A percentile compares a stretch with the other conserved stretches of the same genome.
These are phyloP conservation scores for Incurvaria masculella DNA, from an alignment of 2,888 invertebrate species.

Conservation along the genomic window DNA sequence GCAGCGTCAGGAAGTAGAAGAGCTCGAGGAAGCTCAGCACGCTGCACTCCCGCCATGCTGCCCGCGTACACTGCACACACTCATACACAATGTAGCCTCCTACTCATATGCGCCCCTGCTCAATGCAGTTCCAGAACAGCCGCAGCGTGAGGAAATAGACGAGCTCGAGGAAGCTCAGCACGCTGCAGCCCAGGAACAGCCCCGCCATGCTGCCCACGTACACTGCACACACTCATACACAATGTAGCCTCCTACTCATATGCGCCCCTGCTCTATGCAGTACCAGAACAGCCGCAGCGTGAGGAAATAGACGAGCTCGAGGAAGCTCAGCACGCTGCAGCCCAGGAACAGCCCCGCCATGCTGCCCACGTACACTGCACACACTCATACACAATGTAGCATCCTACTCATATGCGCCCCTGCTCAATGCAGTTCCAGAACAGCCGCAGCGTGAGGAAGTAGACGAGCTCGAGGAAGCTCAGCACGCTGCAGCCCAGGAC, in stretches of 20 bases:
- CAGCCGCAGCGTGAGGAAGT: slow-evolving; percentile 65
- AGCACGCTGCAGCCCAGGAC: slow-evolving; percentile 76
- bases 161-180: slow-evolving; percentile 72
- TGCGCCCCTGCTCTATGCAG: too few species aligned
- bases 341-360: slow-evolving; percentile 77
- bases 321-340: slow-evolving; percentile 71
- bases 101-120: slow-evolving; percentile 62
- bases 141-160: slow-evolving; percentile 67
- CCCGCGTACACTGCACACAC: too few species aligned
- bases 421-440: too few species aligned
- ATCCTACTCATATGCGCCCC: too few species aligned
- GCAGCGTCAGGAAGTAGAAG: slow-evolving; percentile 57
- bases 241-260: too few species aligned
- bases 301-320: slow-evolving; percentile 71
- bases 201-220: slow-evolving; percentile 77
- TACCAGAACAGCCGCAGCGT: slow-evolving; percentile 64
- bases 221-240: slow-evolving; percentile 58
- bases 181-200: slow-evolving; percentile 73
- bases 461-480: slow-evolving; percentile 71
- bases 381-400: too few species aligned
- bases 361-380: slow-evolving; percentile 70
- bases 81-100: too few species aligned
- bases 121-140: slow-evolving; percentile 62
- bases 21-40: slow-evolving; percentile 61
- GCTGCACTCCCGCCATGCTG: slow-evolving; percentile 62